Percentiles rank a stretch among this genome's conserved stretches.
These are phyloP conservation scores for Nematopogon swammerdamellus DNA, from an alignment of 2,888 invertebrate genomes.

Conservation along the genomic window DNA sequence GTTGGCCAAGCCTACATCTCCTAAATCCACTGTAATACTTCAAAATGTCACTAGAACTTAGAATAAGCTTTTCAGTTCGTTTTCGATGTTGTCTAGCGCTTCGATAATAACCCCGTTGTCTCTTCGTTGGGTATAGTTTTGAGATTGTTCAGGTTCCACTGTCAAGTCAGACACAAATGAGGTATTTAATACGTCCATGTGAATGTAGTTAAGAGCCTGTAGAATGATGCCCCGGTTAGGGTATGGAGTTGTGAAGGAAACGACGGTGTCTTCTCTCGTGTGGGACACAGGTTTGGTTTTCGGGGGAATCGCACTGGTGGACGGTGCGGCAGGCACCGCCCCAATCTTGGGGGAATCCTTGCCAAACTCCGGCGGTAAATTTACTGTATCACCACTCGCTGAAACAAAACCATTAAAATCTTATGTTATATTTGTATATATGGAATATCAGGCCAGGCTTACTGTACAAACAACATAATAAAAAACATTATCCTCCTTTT, in stretches of 20 bases:
- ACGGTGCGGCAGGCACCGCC: neutral
- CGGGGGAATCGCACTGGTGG: neutral
- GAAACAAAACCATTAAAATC: too few species aligned
- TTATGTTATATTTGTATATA: too few species aligned
- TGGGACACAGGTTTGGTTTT: constrained; percentile 1
- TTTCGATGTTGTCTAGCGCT: constrained; percentile 37
- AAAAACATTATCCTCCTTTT: too few species aligned
- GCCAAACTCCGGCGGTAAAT: too few species aligned
- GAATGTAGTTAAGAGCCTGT: constrained; percentile 46
- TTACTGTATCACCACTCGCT: too few species aligned
- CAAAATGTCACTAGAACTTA: too few species aligned
- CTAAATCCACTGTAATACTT: neutral
- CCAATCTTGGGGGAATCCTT: too few species aligned
- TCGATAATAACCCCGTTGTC: constrained; percentile 34
- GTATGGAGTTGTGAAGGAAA: constrained; percentile 29
- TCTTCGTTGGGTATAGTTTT: constrained; percentile 17
- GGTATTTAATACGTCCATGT: constrained; percentile 48
- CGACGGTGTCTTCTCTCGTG: constrained; percentile 13
- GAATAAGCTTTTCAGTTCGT: constrained; percentile 45
- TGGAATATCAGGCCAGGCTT: too few species aligned
- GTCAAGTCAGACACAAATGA: constrained; percentile 14
- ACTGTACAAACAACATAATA: too few species aligned
- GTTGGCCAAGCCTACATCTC: too few species aligned
- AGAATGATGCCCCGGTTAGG: constrained; percentile 42
- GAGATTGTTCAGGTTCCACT: constrained; percentile 16